A percentile compares a stretch with the other conserved stretches of the same genome.
These are phyloP conservation scores for Spheniscus mendiculus DNA, from an alignment of 2,113 vertebrate genomes.

Conservation along the genomic window DNA sequence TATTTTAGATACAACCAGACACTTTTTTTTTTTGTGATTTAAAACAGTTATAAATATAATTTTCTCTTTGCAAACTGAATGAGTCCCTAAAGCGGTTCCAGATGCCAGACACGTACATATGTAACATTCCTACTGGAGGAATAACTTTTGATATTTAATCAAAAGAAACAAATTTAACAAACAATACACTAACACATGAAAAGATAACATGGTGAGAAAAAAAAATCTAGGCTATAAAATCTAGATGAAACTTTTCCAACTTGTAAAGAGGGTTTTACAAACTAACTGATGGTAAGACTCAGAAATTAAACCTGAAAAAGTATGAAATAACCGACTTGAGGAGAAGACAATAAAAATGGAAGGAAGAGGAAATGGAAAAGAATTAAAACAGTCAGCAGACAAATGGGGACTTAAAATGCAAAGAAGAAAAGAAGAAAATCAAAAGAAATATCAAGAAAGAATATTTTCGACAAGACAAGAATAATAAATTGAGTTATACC, in stretches of 20 bases:
- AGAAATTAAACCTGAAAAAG: not conserved
- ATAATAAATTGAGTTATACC: not conserved
- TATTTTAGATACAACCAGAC: conserved; percentile 16
- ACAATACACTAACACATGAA: not conserved
- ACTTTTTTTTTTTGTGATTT: conserved; percentile 16
- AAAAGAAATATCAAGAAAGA: not conserved
- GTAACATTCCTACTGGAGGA: not conserved
- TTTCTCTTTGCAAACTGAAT: not conserved
- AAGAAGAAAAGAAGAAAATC: not conserved
- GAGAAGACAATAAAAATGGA: not conserved
- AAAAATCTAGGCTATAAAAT: not conserved
- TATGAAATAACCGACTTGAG: not conserved
- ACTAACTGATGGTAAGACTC: not conserved
- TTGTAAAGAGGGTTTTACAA: not conserved
- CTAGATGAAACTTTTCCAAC: not conserved
- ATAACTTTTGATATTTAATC: conserved; percentile 28
- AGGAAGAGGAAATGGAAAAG: not conserved
- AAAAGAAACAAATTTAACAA: conserved; percentile 48
- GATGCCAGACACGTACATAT: not conserved
- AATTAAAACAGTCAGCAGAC: not conserved
- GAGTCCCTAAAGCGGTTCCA: conserved; percentile 50
- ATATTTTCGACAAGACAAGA: not conserved
- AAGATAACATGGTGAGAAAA: not conserved
- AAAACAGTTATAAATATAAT: conserved; percentile 32
- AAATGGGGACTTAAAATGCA: not conserved